A percentile compares a stretch with the other conserved stretches of the same genome.
phyloP scores from a whole-genome alignment of 2,113 vertebrate species.

The Oncorhynchus tshawytscha region DNA sequence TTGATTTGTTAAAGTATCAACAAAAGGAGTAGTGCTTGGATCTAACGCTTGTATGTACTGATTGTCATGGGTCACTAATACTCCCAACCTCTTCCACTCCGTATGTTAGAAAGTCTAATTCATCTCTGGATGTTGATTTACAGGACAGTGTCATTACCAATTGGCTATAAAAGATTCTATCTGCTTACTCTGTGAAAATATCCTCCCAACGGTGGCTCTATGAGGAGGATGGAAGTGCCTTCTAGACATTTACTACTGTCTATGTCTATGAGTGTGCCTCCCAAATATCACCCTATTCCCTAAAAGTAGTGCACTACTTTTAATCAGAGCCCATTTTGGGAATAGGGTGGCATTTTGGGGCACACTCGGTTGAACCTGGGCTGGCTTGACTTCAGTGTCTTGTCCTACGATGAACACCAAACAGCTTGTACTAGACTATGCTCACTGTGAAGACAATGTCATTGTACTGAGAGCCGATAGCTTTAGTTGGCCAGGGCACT shows the following conservation, averaged over 20 bases:
- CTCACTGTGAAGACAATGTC: neutral
- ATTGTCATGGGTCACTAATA: too few relatives aligned
- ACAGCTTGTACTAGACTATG: neutral
- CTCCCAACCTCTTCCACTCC: too few relatives aligned
- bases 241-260: neutral
- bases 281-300: too few relatives aligned
- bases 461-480: neutral
- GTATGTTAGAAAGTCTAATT: too few relatives aligned
- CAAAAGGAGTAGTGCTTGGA: too few relatives aligned
- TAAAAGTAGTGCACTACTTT: too few relatives aligned
- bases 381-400: too few relatives aligned
- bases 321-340: too few relatives aligned
- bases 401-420: neutral
- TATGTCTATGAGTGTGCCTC: neutral
- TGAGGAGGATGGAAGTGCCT: neutral
- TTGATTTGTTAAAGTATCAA: too few relatives aligned
- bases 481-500: constrained; percentile 7
- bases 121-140: too few relatives aligned
- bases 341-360: too few relatives aligned
- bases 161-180: neutral
- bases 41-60: too few relatives aligned
- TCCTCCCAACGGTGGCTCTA: neutral
- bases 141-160: neutral
- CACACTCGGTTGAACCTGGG: neutral
- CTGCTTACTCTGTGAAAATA: neutral